A percentile compares a stretch with the other conserved stretches of the same genome.
Conservation (phyloP, 2,113 vertebrate species). For the Sceloporus tristichus region DNA sequence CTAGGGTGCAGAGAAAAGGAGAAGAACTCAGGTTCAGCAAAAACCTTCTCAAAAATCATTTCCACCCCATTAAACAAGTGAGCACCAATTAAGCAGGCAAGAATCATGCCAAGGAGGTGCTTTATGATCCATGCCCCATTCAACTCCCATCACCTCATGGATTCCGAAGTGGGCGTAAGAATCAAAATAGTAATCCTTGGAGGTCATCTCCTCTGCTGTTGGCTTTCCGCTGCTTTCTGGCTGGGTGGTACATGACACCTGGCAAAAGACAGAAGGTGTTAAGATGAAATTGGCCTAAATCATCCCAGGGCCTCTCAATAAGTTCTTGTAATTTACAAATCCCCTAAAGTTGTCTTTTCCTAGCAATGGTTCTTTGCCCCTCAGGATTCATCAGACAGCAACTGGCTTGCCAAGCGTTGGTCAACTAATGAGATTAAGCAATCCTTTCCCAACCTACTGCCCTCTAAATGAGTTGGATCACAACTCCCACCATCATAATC, state of each 20-base stretch:
- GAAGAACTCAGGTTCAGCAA: not conserved
- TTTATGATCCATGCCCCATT: not conserved
- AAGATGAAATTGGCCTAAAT: not conserved
- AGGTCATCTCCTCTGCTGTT: constrained; percentile 93
- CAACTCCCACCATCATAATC: not conserved
- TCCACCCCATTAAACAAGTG: not conserved
- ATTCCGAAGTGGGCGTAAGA: constrained; percentile 96
- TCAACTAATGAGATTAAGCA: not conserved
- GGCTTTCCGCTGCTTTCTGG: constrained; percentile 87
- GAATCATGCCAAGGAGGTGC: not conserved
- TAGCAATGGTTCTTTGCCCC: not conserved
- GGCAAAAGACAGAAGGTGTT: not conserved
- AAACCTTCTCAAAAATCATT: rapidly evolving
- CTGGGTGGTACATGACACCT: constrained; percentile 84
- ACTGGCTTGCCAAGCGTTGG: not conserved
- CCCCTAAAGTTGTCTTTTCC: not conserved
- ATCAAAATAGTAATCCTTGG: constrained; percentile 96
- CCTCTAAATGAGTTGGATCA: not conserved
- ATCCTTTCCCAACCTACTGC: not conserved
- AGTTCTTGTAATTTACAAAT: not conserved
- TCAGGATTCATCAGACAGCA: not conserved
- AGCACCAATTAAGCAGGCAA: not conserved
- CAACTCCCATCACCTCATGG: constrained; percentile 83
- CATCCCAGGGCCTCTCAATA: not conserved
- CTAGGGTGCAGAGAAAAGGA: constrained; percentile 61